These are phyloP conservation scores for Tetheella fluctuosa DNA, from an alignment of 2,888 invertebrate species.

Conservation along the genomic window DNA sequence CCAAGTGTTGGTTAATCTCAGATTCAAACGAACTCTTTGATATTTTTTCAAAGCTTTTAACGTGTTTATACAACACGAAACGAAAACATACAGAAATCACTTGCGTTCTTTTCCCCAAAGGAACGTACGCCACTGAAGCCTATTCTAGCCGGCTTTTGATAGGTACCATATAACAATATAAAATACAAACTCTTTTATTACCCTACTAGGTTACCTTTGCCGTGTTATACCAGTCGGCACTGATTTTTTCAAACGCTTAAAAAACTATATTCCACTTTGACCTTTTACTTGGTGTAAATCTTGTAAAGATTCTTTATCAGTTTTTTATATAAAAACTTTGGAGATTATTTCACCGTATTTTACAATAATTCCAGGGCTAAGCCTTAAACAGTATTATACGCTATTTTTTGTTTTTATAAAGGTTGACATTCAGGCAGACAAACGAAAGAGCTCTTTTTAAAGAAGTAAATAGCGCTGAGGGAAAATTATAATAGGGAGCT, in stretches of 20 bases:
- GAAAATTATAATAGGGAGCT: too few relatives aligned
- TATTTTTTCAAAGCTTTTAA: conserved; percentile 2
- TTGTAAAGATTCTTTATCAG: conserved; percentile 25
- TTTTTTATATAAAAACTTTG: not conserved
- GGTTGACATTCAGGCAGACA: too few relatives aligned
- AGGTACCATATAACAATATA: not conserved
- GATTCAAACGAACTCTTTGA: not conserved
- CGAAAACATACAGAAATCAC: not conserved
- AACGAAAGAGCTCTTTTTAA: too few relatives aligned
- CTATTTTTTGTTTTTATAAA: too few relatives aligned
- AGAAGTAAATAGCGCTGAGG: too few relatives aligned
- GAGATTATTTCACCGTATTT: not conserved
- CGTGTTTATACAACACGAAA: not conserved
- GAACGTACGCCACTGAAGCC: not conserved
- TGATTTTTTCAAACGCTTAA: not conserved
- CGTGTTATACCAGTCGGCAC: not conserved
- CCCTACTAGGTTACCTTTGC: not conserved
- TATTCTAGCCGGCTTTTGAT: not conserved
- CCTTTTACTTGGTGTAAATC: conserved; percentile 13
- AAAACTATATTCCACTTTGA: not conserved
- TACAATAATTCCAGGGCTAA: too few relatives aligned
- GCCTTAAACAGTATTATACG: too few relatives aligned
- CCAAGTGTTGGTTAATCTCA: not conserved
- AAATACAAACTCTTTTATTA: not conserved
- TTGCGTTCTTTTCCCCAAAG: not conserved